Base-by-base conservation (phyloP, 2,113 vertebrate species). In the Cyprichromis sp. region DNA sequence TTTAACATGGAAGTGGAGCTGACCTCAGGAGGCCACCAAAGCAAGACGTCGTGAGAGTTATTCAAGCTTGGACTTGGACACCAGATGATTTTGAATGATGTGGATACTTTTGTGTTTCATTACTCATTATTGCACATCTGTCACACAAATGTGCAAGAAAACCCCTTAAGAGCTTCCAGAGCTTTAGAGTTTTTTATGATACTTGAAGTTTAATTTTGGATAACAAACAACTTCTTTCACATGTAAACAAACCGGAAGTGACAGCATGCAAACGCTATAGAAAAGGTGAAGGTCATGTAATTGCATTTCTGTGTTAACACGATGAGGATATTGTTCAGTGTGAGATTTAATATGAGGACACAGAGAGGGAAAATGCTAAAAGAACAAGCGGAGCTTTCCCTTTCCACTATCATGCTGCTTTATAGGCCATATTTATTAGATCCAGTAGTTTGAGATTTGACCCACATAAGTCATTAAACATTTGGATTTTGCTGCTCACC, bases 331-430 rank as follows among this genome's bases (percentile, higher is more conserved):
- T 71, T 26, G 38, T 42, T 71, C 1, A 26, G 7, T 40, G 38
- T 6, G 38, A 71, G 66, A 10, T 71, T 10, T 42, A 16, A 26
- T 71, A 71, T 0, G 66, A 71, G 8, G 36, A 71, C 38, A 3
- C n/a, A 16, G 8, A 24, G 12, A 40, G 0, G 63, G 36, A 71
- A 71, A 42, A 71, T 42, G 66, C 38, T 71, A 71, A 71, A 24
- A 42, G 38, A 71, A 42, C 66, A 42, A 42, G 38, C 2, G 0
- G 66, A 1, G 2, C 66, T 42, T 71, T 29, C 24, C 24, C 42
- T 50, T 76, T 31, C 1, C 6, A 11, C 42, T 0, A 1, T 0
- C 6, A 0, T 50, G 42, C 24, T 19, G 42, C 42, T 31, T 76
- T 50, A 47, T 50, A 26, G 42, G 71, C 42, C 16, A 0, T 31